Evolutionary conservation across 1,140 invertebrate genomes (phyloP).

Genomic region (Procambarus virginalis): DNA sequence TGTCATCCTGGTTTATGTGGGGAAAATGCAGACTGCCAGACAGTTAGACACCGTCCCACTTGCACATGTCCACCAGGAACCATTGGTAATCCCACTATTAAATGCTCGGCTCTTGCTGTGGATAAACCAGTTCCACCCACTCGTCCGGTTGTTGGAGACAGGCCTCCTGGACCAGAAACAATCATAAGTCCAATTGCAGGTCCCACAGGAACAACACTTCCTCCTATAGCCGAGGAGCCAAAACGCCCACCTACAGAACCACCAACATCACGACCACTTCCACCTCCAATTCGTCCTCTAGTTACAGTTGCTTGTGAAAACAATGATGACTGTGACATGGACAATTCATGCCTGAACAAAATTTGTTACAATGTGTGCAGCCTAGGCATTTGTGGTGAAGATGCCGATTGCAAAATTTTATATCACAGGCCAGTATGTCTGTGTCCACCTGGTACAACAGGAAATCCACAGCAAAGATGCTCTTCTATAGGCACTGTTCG

Average conservation of each 20-base stretch:
- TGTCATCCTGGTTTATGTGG: constrained; percentile 84
- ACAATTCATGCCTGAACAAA: constrained; percentile 63
- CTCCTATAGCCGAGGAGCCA: constrained; percentile 32
- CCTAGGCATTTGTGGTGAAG: constrained; percentile 76
- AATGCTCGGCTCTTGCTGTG: constrained; percentile 76
- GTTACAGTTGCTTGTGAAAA: constrained; percentile 60
- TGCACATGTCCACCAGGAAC: constrained; percentile 84
- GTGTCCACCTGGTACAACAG: constrained; percentile 66
- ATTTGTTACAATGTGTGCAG: constrained; percentile 85
- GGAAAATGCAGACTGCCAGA: constrained; percentile 77
- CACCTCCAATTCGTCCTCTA: constrained; percentile 22
- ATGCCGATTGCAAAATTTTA: constrained; percentile 72
- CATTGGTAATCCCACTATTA: constrained; percentile 79
- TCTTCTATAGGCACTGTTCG: constrained; percentile 71
- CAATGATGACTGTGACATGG: constrained; percentile 64
- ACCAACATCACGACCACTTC: constrained; percentile 14
- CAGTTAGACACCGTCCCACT: constrained; percentile 71
- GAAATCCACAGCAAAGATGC: constrained; percentile 64
- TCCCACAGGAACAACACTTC: constrained; percentile 1
- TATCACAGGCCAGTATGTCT: constrained; percentile 61
- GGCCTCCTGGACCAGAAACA: not conserved
- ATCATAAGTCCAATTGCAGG: constrained; percentile 20
- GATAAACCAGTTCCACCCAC: not conserved
- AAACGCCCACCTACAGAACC: not conserved
- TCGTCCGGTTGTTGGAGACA: constrained; percentile 72